phyloP scores from a whole-genome alignment of 2,888 invertebrate genomes.

The Muschampia plurimacula region DNA sequence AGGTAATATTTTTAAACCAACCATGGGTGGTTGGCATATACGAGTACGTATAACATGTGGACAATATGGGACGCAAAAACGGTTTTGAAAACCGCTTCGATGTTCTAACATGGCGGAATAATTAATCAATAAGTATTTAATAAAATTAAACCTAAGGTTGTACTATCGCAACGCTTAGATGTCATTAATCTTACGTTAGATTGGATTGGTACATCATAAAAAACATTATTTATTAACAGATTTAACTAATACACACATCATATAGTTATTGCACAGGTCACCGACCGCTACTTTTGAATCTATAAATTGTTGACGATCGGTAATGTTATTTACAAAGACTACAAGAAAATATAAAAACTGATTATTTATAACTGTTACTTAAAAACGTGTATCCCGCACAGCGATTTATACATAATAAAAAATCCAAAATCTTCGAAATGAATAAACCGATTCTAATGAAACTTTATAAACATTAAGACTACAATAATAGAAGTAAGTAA shows the following conservation, averaged over 20 bases:
- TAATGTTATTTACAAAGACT: no score
- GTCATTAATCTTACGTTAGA: neutral
- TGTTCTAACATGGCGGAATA: neutral
- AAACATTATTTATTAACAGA: neutral
- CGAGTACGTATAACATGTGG: neutral
- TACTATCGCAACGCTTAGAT: neutral
- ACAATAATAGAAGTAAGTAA: no score
- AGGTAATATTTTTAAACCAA: neutral
- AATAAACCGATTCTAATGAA: no score
- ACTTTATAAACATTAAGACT: no score
- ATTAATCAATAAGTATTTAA: neutral
- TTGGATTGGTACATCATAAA: neutral
- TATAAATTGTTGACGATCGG: neutral
- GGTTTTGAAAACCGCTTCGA: slow-evolving; percentile 6
- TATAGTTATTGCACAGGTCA: neutral
- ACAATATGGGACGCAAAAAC: neutral
- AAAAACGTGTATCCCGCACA: no score
- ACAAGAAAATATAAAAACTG: no score
- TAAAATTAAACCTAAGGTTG: neutral
- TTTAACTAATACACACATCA: no score
- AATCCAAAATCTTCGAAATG: no score
- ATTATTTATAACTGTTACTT: no score
- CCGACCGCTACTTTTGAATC: neutral
- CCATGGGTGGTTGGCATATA: neutral
- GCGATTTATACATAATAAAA: no score